Evolutionary conservation across 1,140 invertebrate species (phyloP).

Genomic region (Aphelinus certus): DNA sequence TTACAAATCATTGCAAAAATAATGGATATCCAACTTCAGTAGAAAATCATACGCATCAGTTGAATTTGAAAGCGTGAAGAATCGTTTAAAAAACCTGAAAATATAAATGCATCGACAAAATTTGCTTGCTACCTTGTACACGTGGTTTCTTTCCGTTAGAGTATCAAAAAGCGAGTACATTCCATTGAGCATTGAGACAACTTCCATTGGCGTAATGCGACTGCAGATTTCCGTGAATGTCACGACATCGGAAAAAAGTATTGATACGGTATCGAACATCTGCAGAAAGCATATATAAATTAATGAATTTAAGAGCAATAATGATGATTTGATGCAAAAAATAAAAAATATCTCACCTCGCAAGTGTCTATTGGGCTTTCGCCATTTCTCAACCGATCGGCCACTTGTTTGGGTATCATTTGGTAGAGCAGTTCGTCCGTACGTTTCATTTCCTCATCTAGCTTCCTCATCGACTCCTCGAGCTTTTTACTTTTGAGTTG

Average conservation of each 20-base stretch:
- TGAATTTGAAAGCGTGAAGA: too few relatives aligned
- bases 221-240: constrained; percentile 97
- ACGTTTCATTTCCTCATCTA: constrained; percentile 94
- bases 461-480: constrained; percentile 94
- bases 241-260: constrained; percentile 96
- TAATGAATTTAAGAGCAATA: neutral
- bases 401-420: constrained; percentile 98
- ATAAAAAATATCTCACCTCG: constrained; percentile 74
- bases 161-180: constrained; percentile 95
- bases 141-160: constrained; percentile 89
- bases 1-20: too few relatives aligned
- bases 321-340: neutral
- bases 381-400: constrained; percentile 89
- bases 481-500: constrained; percentile 96
- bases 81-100: too few relatives aligned
- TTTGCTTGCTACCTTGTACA: constrained; percentile 80
- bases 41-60: too few relatives aligned
- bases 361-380: constrained; percentile 95
- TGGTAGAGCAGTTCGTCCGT: constrained; percentile 96
- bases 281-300: constrained; percentile 54
- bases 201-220: constrained; percentile 93
- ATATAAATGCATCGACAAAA: constrained; percentile 24
- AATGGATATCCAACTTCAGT: too few relatives aligned
- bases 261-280: constrained; percentile 96
- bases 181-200: constrained; percentile 95